Conservation (phyloP, 1,140 invertebrate genomes). For the Cardiocondyla obscurior region DNA sequence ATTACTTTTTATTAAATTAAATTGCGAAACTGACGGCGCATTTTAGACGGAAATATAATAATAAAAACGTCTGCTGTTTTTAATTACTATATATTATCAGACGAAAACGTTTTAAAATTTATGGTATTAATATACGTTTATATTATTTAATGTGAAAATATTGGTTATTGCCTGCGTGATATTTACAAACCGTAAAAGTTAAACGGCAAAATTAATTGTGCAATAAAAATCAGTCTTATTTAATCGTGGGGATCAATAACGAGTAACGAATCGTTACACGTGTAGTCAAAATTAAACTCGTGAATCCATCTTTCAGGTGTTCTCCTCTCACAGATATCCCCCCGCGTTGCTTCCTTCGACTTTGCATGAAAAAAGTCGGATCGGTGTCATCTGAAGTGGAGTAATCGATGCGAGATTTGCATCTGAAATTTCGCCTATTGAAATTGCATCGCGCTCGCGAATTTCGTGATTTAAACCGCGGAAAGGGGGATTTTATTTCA, state of each 20-base stretch:
- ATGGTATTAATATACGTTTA: background rate
- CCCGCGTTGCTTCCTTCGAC: background rate
- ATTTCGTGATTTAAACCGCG: constrained; percentile 12
- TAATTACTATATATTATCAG: background rate
- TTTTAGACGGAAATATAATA: background rate
- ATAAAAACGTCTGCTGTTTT: background rate
- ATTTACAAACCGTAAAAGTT: background rate
- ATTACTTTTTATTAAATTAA: background rate
- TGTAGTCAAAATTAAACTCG: background rate
- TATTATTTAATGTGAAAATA: background rate
- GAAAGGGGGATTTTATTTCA: constrained; percentile 1
- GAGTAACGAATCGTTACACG: background rate
- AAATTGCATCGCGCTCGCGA: background rate
- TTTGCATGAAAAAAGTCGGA: background rate
- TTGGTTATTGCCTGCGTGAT: background rate
- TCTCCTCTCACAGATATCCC: background rate
- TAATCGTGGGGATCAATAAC: background rate
- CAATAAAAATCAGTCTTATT: background rate
- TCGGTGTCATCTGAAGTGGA: background rate
- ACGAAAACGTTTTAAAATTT: background rate
- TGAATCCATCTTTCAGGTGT: background rate
- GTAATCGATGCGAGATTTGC: background rate
- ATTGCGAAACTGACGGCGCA: background rate
- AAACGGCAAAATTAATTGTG: background rate
- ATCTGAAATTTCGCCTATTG: background rate